Evolutionary conservation across 2,797 vertebrate genomes (phyloP), one percentile per base, ranked within the genome.

Genomic region (Thamnophis elegans): DNA sequence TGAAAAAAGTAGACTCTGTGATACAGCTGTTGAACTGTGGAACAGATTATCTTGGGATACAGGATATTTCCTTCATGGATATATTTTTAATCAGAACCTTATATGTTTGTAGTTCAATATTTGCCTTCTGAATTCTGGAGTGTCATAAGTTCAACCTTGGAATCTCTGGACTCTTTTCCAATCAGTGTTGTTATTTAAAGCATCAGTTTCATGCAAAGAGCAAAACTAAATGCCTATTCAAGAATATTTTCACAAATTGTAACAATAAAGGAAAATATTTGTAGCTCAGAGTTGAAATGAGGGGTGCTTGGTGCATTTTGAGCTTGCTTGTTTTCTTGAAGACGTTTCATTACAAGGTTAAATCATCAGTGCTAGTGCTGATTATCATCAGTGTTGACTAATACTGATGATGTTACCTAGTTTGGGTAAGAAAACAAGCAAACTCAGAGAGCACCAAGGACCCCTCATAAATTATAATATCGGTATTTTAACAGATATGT

Each of bases 171-270:
- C 2, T 78, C 68, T 20, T 36, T 78, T 78, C 73, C 42, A 36
- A 78, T 78, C 73, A 42, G 73, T 78, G 18, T 78, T 18, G 36
- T 82, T 82, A 47, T 47, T 78, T 47, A 82, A 47, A 82, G 20
- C 4, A 82, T 82, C 20, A 25, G 36, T 82, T 82, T 82, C 36
- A 82, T 82, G 25, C 4, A 82, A 82, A 47, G 32, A 78, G 36
- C 65, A 68, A 65, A 68, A 95, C 95, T 89, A 91, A 2, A 55
- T 53, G n/a, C 68, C 65, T 89, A 2, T 32, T 93, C 91, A 89
- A 47, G 85, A 89, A 13, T 92, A 87, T 58, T 87, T 87, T 56
- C 54, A 36, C 86, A 87, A 82, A 82, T 82, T 82, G 36, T 82
- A 82, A 82, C 36, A 47, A 73, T 18, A 73, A 73, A 36, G 14